Evolutionary conservation across 53 echinoderm and acorn worm genomes (phyloP).

Genomic region (Patiria pectinifera): DNA sequence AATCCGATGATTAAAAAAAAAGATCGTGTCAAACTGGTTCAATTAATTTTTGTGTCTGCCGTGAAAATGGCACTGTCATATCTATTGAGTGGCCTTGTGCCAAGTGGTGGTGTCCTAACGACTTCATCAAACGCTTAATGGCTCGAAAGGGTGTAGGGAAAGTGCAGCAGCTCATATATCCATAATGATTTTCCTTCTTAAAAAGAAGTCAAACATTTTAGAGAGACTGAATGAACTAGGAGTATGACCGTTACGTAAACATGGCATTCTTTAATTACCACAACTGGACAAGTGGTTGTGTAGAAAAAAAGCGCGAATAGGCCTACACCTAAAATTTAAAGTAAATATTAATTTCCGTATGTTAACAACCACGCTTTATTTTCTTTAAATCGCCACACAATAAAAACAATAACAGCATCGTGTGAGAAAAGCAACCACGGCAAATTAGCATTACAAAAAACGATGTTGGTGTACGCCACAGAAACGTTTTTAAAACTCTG

Average conservation of each 20-base stretch:
- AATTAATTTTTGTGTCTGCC: not conserved
- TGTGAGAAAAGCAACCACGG: not conserved
- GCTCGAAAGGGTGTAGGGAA: not conserved
- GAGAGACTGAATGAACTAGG: no score
- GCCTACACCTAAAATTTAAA: not conserved
- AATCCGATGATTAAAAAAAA: no score
- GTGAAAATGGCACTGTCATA: not conserved
- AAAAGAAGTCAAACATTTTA: no score
- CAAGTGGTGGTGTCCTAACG: not conserved
- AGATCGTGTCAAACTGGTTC: not conserved
- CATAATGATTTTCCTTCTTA: no score
- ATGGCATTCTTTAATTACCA: no score
- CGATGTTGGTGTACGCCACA: no score
- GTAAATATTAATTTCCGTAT: not conserved
- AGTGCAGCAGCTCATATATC: not conserved
- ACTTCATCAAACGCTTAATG: not conserved
- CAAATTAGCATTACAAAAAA: no score
- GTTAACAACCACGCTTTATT: not conserved
- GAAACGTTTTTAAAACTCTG: not conserved
- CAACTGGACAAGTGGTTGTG: no score
- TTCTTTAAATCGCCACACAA: not conserved
- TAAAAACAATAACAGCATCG: not conserved
- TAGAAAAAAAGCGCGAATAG: no score
- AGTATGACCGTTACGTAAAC: no score
- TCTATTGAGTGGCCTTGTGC: not conserved